A percentile compares a stretch with the other conserved stretches of the same genome.
phyloP scores from a whole-genome alignment of 2,113 vertebrate species.

The Climacteris rufus region DNA sequence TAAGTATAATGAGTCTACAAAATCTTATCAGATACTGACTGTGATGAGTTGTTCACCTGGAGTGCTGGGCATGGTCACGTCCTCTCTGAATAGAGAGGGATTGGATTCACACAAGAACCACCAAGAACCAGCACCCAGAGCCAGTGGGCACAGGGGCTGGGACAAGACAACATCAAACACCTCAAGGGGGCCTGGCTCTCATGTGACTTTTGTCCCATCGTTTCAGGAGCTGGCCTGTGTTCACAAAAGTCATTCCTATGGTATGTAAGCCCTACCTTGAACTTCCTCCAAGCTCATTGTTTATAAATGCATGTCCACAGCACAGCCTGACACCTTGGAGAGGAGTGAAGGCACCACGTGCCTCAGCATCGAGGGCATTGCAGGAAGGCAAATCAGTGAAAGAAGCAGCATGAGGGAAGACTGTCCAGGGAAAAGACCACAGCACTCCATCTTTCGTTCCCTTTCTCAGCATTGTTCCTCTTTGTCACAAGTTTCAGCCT shows the following conservation, averaged over 20 bases:
- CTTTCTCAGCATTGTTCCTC: not conserved
- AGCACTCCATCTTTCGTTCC: not conserved
- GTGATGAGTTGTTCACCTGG: not conserved
- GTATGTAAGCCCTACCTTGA: not conserved
- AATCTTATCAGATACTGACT: not conserved
- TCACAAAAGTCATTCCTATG: not conserved
- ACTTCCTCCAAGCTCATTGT: not conserved
- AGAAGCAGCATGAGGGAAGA: not conserved
- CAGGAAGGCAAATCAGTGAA: not conserved
- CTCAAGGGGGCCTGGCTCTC: not conserved
- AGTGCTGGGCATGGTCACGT: not conserved
- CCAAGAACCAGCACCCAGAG: not conserved
- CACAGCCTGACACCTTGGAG: not conserved
- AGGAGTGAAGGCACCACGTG: not conserved
- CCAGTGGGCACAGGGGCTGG: not conserved
- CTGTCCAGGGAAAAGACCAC: not conserved
- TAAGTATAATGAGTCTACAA: not conserved
- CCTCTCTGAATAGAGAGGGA: not conserved
- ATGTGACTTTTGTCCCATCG: not conserved
- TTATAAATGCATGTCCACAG: not conserved
- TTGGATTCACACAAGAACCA: not conserved
- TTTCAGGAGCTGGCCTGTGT: not conserved
- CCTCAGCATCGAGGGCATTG: no score
- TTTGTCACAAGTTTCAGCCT: not conserved
- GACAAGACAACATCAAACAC: not conserved